Conservation (phyloP, 2,797 vertebrate species). For the Acanthopagrus latus region DNA sequence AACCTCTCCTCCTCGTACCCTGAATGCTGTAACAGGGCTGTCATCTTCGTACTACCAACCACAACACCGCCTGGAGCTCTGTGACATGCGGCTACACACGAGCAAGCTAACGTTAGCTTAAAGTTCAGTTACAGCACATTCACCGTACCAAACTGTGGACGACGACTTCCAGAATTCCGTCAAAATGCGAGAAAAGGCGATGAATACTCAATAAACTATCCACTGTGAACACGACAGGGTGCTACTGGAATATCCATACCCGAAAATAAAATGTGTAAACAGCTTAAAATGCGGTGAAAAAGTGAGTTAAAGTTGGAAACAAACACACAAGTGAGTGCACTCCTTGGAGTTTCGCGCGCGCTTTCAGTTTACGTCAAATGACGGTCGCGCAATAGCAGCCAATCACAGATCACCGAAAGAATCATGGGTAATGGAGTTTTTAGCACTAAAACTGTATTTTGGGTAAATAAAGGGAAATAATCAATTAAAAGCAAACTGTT, state of each 20-base stretch:
- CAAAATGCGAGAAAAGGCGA: background rate
- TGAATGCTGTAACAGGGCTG: constrained; percentile 73
- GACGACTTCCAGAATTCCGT: background rate
- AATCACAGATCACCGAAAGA: constrained; percentile 40
- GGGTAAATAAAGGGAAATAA: background rate
- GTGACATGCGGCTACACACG: background rate
- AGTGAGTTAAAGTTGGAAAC: background rate
- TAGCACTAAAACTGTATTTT: accelerated
- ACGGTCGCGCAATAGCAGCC: background rate
- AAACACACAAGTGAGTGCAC: background rate
- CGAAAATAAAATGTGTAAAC: background rate
- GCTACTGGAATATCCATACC: accelerated
- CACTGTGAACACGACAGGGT: accelerated
- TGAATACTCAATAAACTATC: accelerated
- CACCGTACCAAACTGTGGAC: background rate
- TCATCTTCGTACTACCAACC: constrained; percentile 68
- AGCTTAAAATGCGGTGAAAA: background rate
- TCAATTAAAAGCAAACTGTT: background rate
- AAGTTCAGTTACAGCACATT: background rate
- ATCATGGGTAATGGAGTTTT: constrained; percentile 75
- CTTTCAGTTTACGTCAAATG: constrained; percentile 46
- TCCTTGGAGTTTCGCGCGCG: constrained; percentile 70
- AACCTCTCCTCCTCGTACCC: constrained; percentile 85
- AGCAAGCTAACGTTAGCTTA: constrained; percentile 10
- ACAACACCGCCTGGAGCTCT: background rate